phyloP scores from a whole-genome alignment of 2,113 vertebrate genomes.

The Osmerus mordax region DNA sequence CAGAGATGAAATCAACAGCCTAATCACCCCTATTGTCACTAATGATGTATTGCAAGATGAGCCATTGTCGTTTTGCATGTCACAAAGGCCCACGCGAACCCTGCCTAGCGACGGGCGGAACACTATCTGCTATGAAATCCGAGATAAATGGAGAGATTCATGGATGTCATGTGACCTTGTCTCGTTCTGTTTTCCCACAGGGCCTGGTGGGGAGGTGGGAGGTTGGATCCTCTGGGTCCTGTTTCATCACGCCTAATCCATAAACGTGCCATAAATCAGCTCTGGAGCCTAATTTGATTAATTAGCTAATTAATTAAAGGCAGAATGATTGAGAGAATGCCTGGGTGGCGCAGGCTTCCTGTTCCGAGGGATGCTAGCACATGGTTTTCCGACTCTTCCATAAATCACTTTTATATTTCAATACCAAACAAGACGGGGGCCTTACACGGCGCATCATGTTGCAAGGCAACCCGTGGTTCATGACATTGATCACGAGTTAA shows the following conservation, averaged over 20 bases:
- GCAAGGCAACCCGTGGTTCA: neutral
- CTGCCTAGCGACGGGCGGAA: neutral
- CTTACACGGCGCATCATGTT: neutral
- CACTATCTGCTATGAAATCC: neutral
- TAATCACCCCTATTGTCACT: slow-evolving; percentile 41
- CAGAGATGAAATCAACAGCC: slow-evolving; percentile 51
- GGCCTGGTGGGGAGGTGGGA: neutral
- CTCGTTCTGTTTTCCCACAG: slow-evolving; percentile 1
- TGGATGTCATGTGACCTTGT: neutral
- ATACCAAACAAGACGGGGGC: neutral
- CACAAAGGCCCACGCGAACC: slow-evolving; percentile 19
- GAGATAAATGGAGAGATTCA: neutral
- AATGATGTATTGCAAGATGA: slow-evolving; percentile 36
- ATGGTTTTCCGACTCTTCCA: slow-evolving; percentile 1
- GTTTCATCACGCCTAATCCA: slow-evolving; percentile 45
- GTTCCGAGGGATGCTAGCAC: neutral
- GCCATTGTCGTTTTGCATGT: slow-evolving; percentile 46
- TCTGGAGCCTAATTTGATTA: slow-evolving; percentile 49
- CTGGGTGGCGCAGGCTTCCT: neutral
- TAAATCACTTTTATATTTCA: neutral
- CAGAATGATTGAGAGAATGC: slow-evolving; percentile 32
- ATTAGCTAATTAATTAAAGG: slow-evolving; percentile 55
- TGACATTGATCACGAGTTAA: neutral
- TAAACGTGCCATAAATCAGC: slow-evolving; percentile 43
- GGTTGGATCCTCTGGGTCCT: neutral